A percentile compares a stretch with the other conserved stretches of the same genome.
Conservation (phyloP, 2,888 invertebrate species). For the Chymomyza caudatula region DNA sequence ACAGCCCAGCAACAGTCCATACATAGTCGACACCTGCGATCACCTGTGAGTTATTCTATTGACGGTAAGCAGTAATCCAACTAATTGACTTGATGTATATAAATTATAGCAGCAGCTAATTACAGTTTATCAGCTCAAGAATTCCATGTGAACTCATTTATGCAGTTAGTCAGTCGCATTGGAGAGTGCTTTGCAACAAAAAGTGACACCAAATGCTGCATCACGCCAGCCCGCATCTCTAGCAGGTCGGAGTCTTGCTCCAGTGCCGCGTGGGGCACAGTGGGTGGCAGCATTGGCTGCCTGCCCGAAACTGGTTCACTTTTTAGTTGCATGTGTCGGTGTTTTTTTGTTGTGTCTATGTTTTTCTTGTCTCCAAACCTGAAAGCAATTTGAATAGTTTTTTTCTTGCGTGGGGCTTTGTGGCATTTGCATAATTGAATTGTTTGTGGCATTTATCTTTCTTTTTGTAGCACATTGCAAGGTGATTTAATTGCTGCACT, state of each 20-base stretch:
- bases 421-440: conserved; percentile 54
- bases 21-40: conserved; percentile 11
- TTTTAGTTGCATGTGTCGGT: conserved; percentile 31
- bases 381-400: conserved; percentile 19
- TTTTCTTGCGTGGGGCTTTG: conserved; percentile 12
- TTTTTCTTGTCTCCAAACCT: too few species aligned
- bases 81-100: conserved; percentile 1
- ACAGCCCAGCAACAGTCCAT: conserved; percentile 23
- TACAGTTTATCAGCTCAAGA: conserved; percentile 45
- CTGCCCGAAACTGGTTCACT: conserved; percentile 37
- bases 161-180: conserved; percentile 24
- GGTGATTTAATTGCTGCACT: conserved; percentile 26
- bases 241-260: not conserved
- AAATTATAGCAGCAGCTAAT: conserved; percentile 50
- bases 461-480: not conserved
- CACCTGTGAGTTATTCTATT: not conserved
- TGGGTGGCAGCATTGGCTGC: not conserved
- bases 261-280: not conserved
- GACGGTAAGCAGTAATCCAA: not conserved
- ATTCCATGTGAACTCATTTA: conserved; percentile 53
- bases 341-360: conserved; percentile 1
- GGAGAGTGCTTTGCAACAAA: not conserved
- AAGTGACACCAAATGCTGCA: not conserved
- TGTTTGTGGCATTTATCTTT: conserved; percentile 27
- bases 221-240: not conserved